Evolutionary conservation across 2,797 vertebrate species (phyloP).

Genomic region (Chrosomus eos): DNA sequence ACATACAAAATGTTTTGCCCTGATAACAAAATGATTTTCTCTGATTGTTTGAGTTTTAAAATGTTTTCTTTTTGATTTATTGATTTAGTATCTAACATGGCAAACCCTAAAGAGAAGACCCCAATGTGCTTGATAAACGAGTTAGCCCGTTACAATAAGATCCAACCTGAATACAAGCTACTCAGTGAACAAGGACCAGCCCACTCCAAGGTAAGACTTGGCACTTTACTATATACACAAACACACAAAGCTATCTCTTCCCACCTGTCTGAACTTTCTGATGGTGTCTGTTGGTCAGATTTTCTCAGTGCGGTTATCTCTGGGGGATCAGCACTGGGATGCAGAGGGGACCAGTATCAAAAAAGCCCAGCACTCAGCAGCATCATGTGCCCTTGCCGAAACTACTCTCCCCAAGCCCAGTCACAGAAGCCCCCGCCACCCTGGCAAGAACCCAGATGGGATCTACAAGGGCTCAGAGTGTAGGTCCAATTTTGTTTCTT

Average conservation of each 20-base stretch:
- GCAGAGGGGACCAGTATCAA: conserved; percentile 95
- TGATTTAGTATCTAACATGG: conserved; percentile 91
- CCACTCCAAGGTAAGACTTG: conserved; percentile 87
- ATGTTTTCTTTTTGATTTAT: neutral
- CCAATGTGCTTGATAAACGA: conserved; percentile 99
- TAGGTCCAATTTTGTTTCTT: conserved; percentile 31
- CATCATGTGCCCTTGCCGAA: conserved; percentile 88
- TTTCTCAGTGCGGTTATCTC: conserved; percentile 90
- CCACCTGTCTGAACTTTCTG: neutral
- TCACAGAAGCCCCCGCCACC: conserved; percentile 83
- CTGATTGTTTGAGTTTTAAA: neutral
- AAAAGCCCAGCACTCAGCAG: conserved; percentile 93
- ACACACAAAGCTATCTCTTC: neutral
- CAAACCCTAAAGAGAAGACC: conserved; percentile 99
- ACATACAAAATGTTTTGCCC: neutral
- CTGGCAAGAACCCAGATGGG: conserved; percentile 88
- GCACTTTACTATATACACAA: neutral
- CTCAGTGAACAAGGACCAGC: conserved; percentile 93
- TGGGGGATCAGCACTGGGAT: conserved; percentile 94
- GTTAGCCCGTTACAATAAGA: conserved; percentile 97
- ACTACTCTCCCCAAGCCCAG: conserved; percentile 90
- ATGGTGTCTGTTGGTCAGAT: conserved; percentile 74
- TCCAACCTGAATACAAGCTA: conserved; percentile 94
- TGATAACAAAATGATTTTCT: neutral
- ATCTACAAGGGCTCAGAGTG: conserved; percentile 56